A percentile compares a stretch with the other conserved stretches of the same genome.
Evolutionary conservation across 2,113 vertebrate genomes (phyloP).

Genomic region (Otocyon megalotis): DNA sequence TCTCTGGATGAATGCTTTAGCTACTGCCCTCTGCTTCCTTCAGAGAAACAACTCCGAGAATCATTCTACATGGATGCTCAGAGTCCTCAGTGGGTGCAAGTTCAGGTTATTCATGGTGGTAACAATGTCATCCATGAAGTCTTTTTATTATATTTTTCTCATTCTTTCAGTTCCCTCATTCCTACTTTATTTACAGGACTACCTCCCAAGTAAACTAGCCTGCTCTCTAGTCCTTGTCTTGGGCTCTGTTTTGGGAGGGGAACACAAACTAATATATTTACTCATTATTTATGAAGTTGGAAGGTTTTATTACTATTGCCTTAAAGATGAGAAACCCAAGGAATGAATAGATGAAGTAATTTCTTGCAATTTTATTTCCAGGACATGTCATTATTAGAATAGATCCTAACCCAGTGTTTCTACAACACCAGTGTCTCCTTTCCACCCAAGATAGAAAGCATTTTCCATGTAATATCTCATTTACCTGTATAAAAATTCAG

Average conservation of each 20-base stretch:
- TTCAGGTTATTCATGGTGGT: neutral
- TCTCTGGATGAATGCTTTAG: neutral
- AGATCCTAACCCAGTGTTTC: neutral
- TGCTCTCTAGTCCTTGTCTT: neutral
- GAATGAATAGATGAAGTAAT: neutral
- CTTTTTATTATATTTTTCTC: constrained; percentile 27
- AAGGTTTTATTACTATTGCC: constrained; percentile 33
- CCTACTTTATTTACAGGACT: neutral
- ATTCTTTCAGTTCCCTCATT: neutral
- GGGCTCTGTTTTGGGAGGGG: neutral
- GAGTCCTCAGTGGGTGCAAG: neutral
- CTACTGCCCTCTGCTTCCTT: neutral
- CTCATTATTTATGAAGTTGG: constrained; percentile 1
- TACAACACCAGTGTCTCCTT: neutral
- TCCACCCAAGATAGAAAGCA: neutral
- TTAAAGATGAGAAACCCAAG: constrained; percentile 51
- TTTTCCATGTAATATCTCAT: constrained; percentile 20
- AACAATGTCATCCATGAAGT: neutral
- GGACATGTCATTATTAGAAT: neutral
- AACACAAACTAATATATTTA: constrained; percentile 1
- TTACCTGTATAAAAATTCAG: constrained; percentile 24
- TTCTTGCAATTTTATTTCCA: constrained; percentile 55
- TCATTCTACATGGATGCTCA: neutral
- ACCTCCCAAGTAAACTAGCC: neutral
- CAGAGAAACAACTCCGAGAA: constrained; percentile 11